A percentile compares a stretch with the other conserved stretches of the same genome.
phyloP scores from a whole-genome alignment of 2,888 invertebrate genomes.

The Anarsia innoxiella region DNA sequence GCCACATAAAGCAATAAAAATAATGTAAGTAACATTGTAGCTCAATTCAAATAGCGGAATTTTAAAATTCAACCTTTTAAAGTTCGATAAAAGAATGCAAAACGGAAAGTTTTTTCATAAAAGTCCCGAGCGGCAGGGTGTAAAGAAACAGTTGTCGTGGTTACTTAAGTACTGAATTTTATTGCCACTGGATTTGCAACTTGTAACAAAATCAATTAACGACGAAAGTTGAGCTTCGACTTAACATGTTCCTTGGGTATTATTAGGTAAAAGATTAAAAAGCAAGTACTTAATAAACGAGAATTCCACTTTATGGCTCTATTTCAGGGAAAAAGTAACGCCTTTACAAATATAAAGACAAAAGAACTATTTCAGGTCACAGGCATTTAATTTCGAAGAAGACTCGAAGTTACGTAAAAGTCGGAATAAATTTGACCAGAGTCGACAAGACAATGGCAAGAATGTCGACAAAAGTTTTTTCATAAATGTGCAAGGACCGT shows the following conservation, averaged over 20 bases:
- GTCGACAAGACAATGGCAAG: constrained; percentile 53
- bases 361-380: constrained; percentile 8
- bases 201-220: constrained; percentile 16
- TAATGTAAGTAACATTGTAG: too few species aligned
- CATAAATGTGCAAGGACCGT: constrained; percentile 64
- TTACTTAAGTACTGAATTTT: constrained; percentile 67
- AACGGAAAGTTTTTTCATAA: constrained; percentile 70
- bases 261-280: too few species aligned
- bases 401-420: constrained; percentile 25
- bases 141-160: constrained; percentile 55
- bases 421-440: constrained; percentile 35
- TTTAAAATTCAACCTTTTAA: too few species aligned
- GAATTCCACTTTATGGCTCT: too few species aligned
- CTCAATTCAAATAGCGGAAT: too few species aligned
- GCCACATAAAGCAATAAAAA: neutral
- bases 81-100: too few species aligned
- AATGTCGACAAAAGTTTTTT: constrained; percentile 66
- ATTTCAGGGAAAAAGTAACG: too few species aligned
- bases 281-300: neutral
- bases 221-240: too few species aligned
- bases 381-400: constrained; percentile 14
- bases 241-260: too few species aligned
- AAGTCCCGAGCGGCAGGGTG: constrained; percentile 53
- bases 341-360: too few species aligned
- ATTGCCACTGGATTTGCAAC: constrained; percentile 45